These are phyloP conservation scores for Anhinga rufa DNA, from an alignment of 2,113 vertebrate species.

Conservation along the genomic window DNA sequence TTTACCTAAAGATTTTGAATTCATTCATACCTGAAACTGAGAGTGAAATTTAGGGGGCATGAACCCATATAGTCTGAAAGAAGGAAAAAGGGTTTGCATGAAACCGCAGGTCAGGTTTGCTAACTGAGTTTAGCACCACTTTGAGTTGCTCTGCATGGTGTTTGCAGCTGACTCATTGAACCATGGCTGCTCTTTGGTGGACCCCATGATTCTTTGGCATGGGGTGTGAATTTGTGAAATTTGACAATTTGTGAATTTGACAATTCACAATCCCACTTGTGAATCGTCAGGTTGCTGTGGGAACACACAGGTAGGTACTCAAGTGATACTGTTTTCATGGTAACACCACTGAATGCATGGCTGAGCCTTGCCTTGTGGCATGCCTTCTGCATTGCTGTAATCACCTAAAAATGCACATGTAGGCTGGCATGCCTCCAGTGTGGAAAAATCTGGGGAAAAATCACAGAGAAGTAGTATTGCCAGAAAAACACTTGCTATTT, in stretches of 20 bases:
- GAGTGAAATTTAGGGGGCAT: constrained; percentile 32
- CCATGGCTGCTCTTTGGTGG: background rate
- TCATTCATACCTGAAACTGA: constrained; percentile 51
- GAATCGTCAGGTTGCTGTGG: background rate
- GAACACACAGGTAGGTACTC: background rate
- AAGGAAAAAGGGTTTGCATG: constrained; percentile 2
- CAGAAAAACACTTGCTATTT: background rate
- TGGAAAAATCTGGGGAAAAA: background rate
- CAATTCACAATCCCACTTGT: too few species aligned
- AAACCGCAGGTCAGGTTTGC: constrained; percentile 32
- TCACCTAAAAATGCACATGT: background rate
- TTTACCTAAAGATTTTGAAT: background rate
- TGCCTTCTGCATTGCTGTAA: background rate
- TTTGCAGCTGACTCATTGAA: background rate
- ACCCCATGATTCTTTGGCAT: background rate
- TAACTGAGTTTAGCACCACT: background rate
- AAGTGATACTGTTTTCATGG: background rate
- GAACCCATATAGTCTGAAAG: constrained; percentile 3
- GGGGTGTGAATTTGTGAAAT: too few species aligned
- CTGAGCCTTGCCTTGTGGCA: background rate
- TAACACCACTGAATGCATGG: background rate
- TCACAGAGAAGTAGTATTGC: background rate
- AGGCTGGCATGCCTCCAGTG: background rate
- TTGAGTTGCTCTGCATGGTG: background rate
- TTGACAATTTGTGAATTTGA: too few species aligned